Conservation (phyloP, 1,140 invertebrate genomes). For the Pseudomyrmex gracilis region DNA sequence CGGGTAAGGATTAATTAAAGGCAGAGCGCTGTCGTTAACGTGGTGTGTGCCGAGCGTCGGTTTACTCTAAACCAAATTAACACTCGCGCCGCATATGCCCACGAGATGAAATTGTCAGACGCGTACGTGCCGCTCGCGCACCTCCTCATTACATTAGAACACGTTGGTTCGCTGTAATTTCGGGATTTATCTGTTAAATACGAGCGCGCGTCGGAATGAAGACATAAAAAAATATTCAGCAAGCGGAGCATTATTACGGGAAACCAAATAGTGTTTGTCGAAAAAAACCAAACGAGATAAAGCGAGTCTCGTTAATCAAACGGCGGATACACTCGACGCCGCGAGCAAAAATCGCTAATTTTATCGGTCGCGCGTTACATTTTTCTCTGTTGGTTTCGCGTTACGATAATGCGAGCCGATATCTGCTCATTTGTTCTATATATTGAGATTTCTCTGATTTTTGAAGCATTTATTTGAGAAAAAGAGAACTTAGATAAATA, state of each 20-base stretch:
- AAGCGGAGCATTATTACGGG: background rate
- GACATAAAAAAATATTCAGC: background rate
- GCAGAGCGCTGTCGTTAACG: conserved; percentile 30
- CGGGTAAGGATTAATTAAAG: conserved; percentile 55
- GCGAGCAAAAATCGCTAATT: conserved; percentile 25
- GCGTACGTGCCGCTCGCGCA: background rate
- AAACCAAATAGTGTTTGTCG: background rate
- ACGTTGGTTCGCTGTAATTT: conserved; percentile 22
- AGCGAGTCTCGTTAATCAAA: conserved; percentile 32
- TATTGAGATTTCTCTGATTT: background rate
- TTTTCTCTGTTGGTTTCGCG: background rate
- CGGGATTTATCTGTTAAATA: conserved; percentile 28
- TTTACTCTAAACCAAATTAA: conserved; percentile 58
- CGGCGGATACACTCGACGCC: too few relatives aligned
- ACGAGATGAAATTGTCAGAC: conserved; percentile 56
- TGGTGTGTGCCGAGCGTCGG: conserved; percentile 1
- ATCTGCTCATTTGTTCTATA: background rate
- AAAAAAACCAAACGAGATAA: background rate
- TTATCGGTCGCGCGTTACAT: background rate
- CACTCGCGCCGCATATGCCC: background rate
- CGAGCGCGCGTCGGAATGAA: background rate
- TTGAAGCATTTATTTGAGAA: too few relatives aligned
- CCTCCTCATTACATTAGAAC: conserved; percentile 60
- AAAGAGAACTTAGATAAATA: too few relatives aligned
- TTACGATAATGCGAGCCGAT: background rate